These are phyloP conservation scores for Carollia perspicillata DNA, from an alignment of 2,113 vertebrate genomes.

Conservation along the genomic window DNA sequence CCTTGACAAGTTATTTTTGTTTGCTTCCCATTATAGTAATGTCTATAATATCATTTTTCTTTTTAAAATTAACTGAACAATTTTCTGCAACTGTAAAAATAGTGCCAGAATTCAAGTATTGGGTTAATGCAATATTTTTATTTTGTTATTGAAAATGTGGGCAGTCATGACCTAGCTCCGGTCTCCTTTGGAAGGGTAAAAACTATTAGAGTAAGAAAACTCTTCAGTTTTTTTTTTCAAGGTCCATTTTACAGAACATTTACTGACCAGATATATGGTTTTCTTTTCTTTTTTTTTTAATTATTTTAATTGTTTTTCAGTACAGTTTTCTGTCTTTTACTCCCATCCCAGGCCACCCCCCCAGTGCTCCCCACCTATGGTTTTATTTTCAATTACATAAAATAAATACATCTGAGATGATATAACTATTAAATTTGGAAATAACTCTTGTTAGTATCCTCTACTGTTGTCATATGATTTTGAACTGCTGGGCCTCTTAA, in stretches of 20 bases:
- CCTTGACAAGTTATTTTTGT: neutral
- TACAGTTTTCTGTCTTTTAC: too few species aligned
- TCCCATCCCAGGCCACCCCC: too few species aligned
- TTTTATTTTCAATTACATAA: neutral
- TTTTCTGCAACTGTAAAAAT: neutral
- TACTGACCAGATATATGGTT: neutral
- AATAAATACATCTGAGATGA: neutral
- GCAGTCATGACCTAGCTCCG: neutral
- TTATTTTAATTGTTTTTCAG: too few species aligned
- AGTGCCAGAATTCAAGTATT: neutral
- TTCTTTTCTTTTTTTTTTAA: conserved; percentile 24
- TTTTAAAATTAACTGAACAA: neutral
- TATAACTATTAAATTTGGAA: neutral
- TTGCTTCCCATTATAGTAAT: neutral
- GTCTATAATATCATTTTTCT: neutral
- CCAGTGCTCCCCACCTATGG: too few species aligned
- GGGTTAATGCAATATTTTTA: neutral
- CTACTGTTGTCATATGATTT: neutral
- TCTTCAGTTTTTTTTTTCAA: conserved; percentile 4
- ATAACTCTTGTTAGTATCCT: neutral
- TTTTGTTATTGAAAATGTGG: neutral
- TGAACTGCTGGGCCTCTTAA: neutral
- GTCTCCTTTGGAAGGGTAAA: neutral
- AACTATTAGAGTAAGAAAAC: neutral
- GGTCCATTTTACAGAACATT: neutral